Percentiles rank a stretch among this genome's conserved stretches.
Conservation (phyloP, 2,113 vertebrate genomes). For the Ginglymostoma cirratum region DNA sequence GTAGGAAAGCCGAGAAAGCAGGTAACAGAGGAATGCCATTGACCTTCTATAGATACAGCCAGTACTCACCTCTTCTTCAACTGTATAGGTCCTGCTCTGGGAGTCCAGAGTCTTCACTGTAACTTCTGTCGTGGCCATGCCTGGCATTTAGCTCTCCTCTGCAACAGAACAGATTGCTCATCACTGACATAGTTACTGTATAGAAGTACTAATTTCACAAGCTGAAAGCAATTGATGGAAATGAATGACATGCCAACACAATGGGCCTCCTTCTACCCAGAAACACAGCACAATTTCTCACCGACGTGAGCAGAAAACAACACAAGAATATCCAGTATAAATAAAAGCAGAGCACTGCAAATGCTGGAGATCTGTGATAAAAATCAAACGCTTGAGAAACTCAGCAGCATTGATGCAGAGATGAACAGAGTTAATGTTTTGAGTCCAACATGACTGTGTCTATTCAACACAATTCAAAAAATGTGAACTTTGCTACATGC, state of each 20-base stretch:
- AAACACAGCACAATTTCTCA: neutral
- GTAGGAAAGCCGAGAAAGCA: neutral
- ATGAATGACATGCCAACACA: neutral
- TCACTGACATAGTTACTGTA: conserved; percentile 6
- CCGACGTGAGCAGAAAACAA: neutral
- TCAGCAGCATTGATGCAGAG: no score
- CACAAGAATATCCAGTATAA: neutral
- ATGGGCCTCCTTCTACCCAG: neutral
- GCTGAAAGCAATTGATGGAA: conserved; percentile 40
- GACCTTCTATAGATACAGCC: neutral
- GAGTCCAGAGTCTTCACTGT: conserved; percentile 86
- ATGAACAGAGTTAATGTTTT: no score
- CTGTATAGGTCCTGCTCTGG: conserved; percentile 78
- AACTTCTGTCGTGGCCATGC: conserved; percentile 60
- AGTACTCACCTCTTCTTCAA: conserved; percentile 68
- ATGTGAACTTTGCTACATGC: neutral
- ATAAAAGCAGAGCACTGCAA: no score
- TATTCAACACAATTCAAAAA: neutral
- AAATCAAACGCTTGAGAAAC: no score
- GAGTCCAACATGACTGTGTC: neutral
- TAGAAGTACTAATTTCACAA: neutral
- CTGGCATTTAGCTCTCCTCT: conserved; percentile 60
- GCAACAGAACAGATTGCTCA: conserved; percentile 44
- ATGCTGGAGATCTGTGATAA: no score
- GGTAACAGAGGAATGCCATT: neutral